Conservation (phyloP, 2,888 invertebrate species). For the Lamellibrachia columna region DNA sequence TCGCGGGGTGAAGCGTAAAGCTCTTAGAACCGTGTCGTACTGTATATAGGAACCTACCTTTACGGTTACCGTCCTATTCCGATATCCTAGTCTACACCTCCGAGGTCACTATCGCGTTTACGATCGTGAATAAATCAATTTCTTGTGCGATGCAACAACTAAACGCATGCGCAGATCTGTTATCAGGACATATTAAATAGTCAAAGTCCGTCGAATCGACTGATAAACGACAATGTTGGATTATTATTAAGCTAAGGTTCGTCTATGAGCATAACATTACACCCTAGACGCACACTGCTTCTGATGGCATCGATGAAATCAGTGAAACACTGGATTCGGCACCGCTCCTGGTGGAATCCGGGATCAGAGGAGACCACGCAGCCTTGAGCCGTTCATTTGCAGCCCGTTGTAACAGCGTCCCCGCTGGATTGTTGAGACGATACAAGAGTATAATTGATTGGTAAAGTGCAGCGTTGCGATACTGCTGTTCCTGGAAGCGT, state of each 20-base stretch:
- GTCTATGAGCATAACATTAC: neutral
- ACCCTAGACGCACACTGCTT: neutral
- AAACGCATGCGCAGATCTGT: neutral
- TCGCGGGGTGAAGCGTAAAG: too few relatives aligned
- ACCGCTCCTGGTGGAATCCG: neutral
- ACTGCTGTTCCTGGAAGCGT: neutral
- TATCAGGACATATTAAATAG: neutral
- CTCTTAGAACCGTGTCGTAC: neutral
- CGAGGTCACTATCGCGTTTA: neutral
- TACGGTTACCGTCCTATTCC: neutral
- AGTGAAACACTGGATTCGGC: neutral
- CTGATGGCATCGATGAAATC: neutral
- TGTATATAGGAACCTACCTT: neutral
- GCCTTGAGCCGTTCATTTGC: neutral
- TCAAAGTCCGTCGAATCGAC: neutral
- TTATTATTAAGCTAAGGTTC: neutral
- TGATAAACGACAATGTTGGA: neutral
- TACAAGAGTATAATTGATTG: neutral
- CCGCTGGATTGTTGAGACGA: neutral
- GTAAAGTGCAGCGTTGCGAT: neutral
- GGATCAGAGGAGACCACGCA: neutral
- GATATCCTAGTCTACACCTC: neutral
- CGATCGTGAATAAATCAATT: neutral
- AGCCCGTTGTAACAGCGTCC: neutral
- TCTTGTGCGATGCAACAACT: neutral